Evolutionary conservation across 2,888 invertebrate genomes (phyloP).

Genomic region (Xylota sylvarum): DNA sequence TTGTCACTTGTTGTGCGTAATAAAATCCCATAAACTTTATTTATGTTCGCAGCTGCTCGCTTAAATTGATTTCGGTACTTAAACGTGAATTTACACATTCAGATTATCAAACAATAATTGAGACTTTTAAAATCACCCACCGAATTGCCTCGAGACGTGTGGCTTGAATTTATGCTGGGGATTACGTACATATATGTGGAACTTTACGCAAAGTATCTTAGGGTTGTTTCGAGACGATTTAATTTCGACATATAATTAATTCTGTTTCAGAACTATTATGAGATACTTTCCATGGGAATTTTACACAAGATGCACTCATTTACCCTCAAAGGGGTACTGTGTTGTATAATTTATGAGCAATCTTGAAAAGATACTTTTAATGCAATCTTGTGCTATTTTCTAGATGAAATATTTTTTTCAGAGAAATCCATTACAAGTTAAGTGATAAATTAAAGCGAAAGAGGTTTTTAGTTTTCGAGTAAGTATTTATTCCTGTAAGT

Average conservation of each 20-base stretch:
- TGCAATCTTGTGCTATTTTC: background rate
- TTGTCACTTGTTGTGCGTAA: conserved; percentile 66
- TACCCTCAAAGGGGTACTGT: background rate
- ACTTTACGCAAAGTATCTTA: background rate
- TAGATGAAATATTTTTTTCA: background rate
- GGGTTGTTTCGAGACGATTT: background rate
- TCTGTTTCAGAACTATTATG: background rate
- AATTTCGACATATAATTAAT: background rate
- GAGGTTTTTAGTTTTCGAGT: background rate
- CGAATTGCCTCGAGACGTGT: conserved; percentile 5
- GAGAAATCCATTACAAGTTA: background rate
- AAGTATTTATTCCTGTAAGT: conserved; percentile 1
- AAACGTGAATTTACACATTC: conserved; percentile 51
- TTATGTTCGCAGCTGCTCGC: conserved; percentile 63
- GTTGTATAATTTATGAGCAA: background rate
- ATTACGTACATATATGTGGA: background rate
- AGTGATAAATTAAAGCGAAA: background rate
- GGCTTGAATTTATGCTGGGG: background rate
- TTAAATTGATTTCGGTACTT: conserved; percentile 66
- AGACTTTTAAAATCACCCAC: conserved; percentile 10
- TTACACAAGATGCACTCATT: background rate
- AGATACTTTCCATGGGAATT: background rate
- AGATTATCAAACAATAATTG: conserved; percentile 50
- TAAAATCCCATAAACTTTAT: conserved; percentile 70
- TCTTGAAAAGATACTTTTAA: background rate